phyloP scores from a whole-genome alignment of 92 coral and sea anemone genomes.

The Porites divaricata region DNA sequence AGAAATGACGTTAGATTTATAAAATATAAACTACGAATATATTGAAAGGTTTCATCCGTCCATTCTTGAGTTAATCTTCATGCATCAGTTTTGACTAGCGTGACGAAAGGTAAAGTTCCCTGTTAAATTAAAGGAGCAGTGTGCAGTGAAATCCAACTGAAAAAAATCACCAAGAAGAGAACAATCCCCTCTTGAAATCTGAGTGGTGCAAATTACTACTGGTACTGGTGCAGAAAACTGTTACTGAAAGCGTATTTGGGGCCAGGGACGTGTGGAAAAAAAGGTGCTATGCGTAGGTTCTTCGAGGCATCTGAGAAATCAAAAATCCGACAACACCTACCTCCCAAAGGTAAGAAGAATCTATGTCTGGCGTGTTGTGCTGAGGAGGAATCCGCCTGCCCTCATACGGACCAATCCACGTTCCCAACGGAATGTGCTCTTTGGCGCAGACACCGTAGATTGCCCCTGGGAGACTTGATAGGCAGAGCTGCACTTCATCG shows the following conservation, averaged over 20 bases:
- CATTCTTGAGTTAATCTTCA: too few species aligned
- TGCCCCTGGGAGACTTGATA: slow-evolving; percentile 93
- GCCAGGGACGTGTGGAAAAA: too few species aligned
- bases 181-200: too few species aligned
- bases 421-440: slow-evolving; percentile 92
- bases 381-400: slow-evolving; percentile 64
- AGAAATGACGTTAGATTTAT: too few species aligned
- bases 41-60: too few species aligned
- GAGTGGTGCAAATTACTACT: too few species aligned
- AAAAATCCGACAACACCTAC: slow-evolving; percentile 19
- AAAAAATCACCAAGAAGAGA: too few species aligned
- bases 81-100: too few species aligned
- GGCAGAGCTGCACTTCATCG: slow-evolving; percentile 88
- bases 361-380: slow-evolving; percentile 45
- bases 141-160: background rate
- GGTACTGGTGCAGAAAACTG: too few species aligned
- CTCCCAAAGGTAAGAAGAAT: slow-evolving; percentile 84
- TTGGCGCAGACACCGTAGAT: slow-evolving; percentile 94
- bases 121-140: background rate
- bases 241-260: too few species aligned
- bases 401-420: slow-evolving; percentile 96
- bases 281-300: background rate
- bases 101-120: too few species aligned
- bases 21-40: too few species aligned
- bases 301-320: background rate